phyloP scores from a whole-genome alignment of 2,797 vertebrate genomes.

The Sarcoramphus papa region DNA sequence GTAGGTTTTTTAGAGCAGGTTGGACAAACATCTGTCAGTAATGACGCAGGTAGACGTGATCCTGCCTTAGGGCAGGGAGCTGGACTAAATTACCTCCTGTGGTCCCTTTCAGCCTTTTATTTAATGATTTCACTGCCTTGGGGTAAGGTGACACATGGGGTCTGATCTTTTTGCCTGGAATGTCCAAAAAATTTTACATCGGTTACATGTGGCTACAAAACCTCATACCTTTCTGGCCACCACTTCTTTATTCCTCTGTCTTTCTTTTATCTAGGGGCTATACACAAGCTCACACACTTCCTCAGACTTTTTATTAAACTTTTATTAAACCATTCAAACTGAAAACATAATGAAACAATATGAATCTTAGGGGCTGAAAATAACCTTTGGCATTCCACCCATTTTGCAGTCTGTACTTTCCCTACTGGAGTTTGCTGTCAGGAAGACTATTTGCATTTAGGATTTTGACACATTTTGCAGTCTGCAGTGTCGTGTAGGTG shows the following conservation, averaged over 20 bases:
- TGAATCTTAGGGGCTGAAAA: neutral
- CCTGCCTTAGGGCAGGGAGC: constrained; percentile 35
- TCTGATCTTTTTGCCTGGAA: constrained; percentile 29
- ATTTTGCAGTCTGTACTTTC: neutral
- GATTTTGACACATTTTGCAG: neutral
- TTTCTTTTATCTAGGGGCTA: neutral
- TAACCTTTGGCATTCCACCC: neutral
- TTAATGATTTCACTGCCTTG: constrained; percentile 27
- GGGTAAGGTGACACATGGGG: constrained; percentile 24
- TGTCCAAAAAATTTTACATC: neutral
- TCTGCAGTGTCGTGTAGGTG: neutral
- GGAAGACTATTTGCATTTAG: neutral
- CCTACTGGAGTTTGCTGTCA: neutral
- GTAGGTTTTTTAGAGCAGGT: neutral
- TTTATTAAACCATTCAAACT: neutral
- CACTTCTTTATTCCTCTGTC: neutral
- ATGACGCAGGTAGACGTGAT: constrained; percentile 31
- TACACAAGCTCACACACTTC: neutral
- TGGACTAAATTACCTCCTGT: constrained; percentile 33
- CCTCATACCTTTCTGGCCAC: neutral
- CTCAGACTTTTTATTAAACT: neutral
- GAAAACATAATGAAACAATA: neutral
- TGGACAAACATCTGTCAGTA: constrained; percentile 64
- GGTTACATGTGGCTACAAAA: neutral
- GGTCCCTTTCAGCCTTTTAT: constrained; percentile 32